phyloP scores from a whole-genome alignment of 1,140 invertebrate genomes.

The Oryctes rhinoceros region DNA sequence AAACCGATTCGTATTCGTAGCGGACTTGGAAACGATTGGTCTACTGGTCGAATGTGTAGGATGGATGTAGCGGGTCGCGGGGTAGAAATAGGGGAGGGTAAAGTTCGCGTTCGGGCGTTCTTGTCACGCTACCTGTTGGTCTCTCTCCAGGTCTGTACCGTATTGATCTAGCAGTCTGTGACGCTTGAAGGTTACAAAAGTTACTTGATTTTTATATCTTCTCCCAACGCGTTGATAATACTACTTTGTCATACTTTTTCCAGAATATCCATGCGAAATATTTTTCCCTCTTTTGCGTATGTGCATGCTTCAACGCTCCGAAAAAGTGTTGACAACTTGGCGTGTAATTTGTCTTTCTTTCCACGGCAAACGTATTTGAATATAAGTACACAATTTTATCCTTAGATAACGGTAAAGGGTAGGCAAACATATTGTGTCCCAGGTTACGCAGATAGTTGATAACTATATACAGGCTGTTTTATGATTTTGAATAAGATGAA shows the following conservation, averaged over 20 bases:
- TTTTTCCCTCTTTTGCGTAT: neutral
- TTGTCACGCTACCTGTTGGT: conserved; percentile 36
- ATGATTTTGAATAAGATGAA: no score
- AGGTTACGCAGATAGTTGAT: no score
- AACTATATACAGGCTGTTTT: no score
- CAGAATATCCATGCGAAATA: neutral
- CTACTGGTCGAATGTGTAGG: conserved; percentile 13
- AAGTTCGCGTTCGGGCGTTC: conserved; percentile 22
- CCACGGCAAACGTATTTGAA: no score
- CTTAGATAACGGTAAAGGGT: no score
- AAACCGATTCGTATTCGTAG: neutral
- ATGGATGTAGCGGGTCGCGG: neutral
- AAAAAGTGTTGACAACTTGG: neutral
- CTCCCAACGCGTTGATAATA: conserved; percentile 7
- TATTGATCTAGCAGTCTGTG: conserved; percentile 26
- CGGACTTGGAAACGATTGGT: neutral
- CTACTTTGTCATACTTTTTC: conserved; percentile 11
- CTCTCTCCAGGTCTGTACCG: conserved; percentile 31
- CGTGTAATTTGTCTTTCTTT: no score
- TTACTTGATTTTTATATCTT: conserved; percentile 29
- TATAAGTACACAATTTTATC: no score
- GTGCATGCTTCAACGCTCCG: neutral
- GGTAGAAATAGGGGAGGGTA: neutral
- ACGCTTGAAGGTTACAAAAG: conserved; percentile 34
- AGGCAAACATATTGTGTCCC: no score